phyloP scores from a whole-genome alignment of 2,888 invertebrate species.

The Lithophane semibrunnea region DNA sequence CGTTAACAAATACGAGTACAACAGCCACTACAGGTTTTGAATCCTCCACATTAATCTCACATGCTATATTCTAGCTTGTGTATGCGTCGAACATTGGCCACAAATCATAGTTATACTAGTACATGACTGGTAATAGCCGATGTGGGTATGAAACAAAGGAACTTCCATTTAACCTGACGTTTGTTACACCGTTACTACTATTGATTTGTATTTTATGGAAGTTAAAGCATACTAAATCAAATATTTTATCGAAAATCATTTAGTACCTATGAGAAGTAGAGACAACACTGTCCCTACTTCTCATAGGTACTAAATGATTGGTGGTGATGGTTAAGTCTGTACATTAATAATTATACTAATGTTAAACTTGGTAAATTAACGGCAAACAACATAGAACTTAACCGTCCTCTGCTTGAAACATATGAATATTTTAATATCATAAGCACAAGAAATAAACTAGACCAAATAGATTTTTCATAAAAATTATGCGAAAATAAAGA shows the following conservation, averaged over 20 bases:
- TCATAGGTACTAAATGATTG: too few species aligned
- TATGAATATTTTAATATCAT: not conserved
- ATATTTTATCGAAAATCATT: too few species aligned
- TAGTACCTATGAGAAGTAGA: too few species aligned
- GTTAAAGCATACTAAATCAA: not conserved
- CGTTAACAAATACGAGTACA: conserved; percentile 48
- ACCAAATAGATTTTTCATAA: not conserved
- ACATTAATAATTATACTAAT: not conserved
- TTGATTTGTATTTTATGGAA: conserved; percentile 41
- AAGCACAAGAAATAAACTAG: too few species aligned
- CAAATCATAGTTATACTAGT: conserved; percentile 69
- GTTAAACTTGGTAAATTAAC: not conserved
- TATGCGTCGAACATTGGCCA: conserved; percentile 53
- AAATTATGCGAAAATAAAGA: not conserved
- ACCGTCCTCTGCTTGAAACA: not conserved
- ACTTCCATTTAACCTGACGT: conserved; percentile 64
- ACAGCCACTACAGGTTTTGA: conserved; percentile 32
- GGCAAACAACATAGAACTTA: not conserved
- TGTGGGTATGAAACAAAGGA: conserved; percentile 72
- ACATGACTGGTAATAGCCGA: conserved; percentile 63
- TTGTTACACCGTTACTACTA: conserved; percentile 68
- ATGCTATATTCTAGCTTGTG: conserved; percentile 37
- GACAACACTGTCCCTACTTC: too few species aligned
- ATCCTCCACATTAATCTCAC: conserved; percentile 51
- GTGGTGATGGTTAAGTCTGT: too few species aligned